Evolutionary conservation across 1,140 invertebrate species (phyloP).

Genomic region (Sitobion miscanthi): DNA sequence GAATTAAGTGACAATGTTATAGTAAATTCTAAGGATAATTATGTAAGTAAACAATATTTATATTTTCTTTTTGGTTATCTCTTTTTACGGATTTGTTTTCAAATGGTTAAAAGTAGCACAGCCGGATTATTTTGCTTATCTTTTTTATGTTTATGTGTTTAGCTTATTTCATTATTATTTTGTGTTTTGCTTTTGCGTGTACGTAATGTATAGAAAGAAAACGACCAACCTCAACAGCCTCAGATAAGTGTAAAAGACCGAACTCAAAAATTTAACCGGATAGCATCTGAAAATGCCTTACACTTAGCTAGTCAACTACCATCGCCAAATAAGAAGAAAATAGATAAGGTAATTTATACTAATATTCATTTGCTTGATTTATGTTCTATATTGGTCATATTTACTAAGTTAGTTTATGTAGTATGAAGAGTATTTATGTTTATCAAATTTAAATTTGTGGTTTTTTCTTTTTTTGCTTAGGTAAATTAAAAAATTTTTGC

Average conservation of each 20-base stretch:
- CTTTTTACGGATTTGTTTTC: slow-evolving; percentile 22
- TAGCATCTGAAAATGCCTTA: slow-evolving; percentile 81
- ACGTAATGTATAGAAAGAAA: slow-evolving; percentile 57
- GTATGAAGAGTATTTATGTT: neutral
- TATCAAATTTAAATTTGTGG: neutral
- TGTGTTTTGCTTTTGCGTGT: slow-evolving; percentile 53
- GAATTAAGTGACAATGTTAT: slow-evolving; percentile 64
- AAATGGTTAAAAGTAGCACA: slow-evolving; percentile 18
- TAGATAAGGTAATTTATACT: slow-evolving; percentile 68
- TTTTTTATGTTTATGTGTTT: slow-evolving; percentile 24
- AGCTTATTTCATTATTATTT: slow-evolving; percentile 48
- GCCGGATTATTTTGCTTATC: slow-evolving; percentile 20
- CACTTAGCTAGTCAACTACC: slow-evolving; percentile 62
- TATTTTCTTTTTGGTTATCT: neutral
- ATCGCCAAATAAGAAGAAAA: slow-evolving; percentile 64
- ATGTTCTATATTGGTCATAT: neutral
- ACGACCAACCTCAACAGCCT: slow-evolving; percentile 61
- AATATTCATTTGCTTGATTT: neutral
- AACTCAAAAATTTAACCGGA: slow-evolving; percentile 89
- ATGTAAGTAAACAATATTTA: slow-evolving; percentile 55
- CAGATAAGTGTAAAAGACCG: slow-evolving; percentile 87
- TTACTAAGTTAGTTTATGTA: neutral
- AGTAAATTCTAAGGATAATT: slow-evolving; percentile 52
- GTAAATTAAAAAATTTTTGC: neutral
- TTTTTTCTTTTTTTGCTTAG: neutral